Conservation (phyloP, 37 sponge, comb jelly and placozoan species). For the Beroe forskalii region DNA sequence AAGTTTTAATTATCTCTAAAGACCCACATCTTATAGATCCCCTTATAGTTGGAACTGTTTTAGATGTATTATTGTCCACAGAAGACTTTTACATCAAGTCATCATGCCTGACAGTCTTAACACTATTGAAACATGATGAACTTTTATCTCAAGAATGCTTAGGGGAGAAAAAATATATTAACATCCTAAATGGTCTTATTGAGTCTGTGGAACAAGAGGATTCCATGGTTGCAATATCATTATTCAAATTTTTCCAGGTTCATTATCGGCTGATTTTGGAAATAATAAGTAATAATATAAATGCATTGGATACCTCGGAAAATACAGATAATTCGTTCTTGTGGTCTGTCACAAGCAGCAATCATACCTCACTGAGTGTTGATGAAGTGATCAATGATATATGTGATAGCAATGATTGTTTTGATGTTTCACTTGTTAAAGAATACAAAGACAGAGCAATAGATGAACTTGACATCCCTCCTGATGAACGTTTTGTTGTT, state of each 20-base stretch:
- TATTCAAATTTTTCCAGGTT: background rate
- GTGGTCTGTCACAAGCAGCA: no score
- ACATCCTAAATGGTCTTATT: background rate
- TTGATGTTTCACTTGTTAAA: constrained; percentile 23
- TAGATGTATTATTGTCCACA: background rate
- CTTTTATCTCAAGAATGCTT: background rate
- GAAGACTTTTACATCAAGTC: constrained; percentile 32
- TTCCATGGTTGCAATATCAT: constrained; percentile 48
- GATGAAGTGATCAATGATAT: background rate
- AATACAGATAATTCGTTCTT: background rate
- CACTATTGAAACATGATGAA: background rate
- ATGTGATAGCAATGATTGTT: constrained; percentile 6
- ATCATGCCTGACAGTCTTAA: background rate
- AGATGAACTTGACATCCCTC: background rate
- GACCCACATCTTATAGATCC: background rate
- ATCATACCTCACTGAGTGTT: background rate
- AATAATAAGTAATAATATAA: background rate
- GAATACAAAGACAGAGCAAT: background rate
- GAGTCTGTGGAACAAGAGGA: background rate
- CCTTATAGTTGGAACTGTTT: background rate
- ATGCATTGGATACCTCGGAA: background rate
- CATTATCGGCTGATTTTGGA: background rate
- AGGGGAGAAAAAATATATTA: background rate
- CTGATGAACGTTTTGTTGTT: background rate
- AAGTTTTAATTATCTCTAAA: background rate